Conservation (phyloP, 2,888 invertebrate genomes). For the Drosophila prostipennis region DNA sequence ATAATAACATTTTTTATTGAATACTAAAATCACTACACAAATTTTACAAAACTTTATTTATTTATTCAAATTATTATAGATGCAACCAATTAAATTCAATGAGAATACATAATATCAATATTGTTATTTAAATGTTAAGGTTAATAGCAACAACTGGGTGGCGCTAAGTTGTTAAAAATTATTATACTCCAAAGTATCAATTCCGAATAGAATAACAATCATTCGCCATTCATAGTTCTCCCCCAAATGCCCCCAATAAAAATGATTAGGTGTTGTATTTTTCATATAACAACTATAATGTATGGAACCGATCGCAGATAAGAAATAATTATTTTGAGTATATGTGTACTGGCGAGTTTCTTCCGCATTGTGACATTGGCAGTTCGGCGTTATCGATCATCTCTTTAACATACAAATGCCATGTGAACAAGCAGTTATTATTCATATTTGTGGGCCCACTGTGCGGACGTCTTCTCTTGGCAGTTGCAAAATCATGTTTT, state of each 20-base stretch:
- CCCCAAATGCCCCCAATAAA: constrained; percentile 14
- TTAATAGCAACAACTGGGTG: background rate
- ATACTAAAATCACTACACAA: background rate
- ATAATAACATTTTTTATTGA: too few species aligned
- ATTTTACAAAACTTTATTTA: background rate
- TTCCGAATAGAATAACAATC: background rate
- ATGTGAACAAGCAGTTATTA: constrained; percentile 30
- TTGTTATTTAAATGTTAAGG: background rate
- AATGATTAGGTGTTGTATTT: constrained; percentile 10
- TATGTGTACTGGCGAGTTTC: background rate
- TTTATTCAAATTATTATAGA: background rate
- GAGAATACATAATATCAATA: background rate
- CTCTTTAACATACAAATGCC: constrained; percentile 32
- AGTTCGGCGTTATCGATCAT: constrained; percentile 27
- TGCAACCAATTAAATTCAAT: background rate
- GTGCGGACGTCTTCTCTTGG: constrained; percentile 55
- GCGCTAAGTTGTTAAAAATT: background rate
- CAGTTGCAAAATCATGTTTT: constrained; percentile 81
- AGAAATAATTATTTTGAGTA: constrained; percentile 18
- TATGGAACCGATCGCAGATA: constrained; percentile 15
- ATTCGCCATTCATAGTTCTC: constrained; percentile 1
- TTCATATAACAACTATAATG: background rate
- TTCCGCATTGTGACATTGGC: constrained; percentile 27
- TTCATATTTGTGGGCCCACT: constrained; percentile 49
- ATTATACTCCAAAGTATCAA: background rate